These are phyloP conservation scores for Metopia argyrocephala DNA, from an alignment of 2,888 invertebrate species.

Conservation along the genomic window DNA sequence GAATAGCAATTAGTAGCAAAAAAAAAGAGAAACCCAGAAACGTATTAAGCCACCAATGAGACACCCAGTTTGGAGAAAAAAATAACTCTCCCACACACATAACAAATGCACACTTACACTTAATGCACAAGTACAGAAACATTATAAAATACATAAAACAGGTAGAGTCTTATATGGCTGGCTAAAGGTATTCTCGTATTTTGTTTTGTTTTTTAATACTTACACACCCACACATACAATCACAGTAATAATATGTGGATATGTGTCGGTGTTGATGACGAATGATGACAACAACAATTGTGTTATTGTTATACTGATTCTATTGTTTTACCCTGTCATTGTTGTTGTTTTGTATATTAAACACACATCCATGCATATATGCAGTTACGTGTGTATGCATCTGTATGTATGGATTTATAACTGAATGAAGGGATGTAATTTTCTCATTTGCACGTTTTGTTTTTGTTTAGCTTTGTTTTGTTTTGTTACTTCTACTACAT, in stretches of 20 bases:
- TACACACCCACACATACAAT: constrained; percentile 6
- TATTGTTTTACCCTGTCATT: constrained; percentile 30
- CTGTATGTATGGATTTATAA: constrained; percentile 64
- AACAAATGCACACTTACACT: constrained; percentile 11
- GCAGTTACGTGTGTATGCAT: not conserved
- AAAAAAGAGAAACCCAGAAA: not conserved
- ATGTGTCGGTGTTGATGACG: constrained; percentile 31
- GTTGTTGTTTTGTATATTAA: constrained; percentile 41
- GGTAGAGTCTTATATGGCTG: too few species aligned
- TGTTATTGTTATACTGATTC: constrained; percentile 51
- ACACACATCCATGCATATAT: constrained; percentile 11
- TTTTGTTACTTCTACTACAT: constrained; percentile 16
- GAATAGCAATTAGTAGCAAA: constrained; percentile 19
- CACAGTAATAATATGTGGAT: constrained; percentile 1
- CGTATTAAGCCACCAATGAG: constrained; percentile 64
- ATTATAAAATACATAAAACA: constrained; percentile 60
- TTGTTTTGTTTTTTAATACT: not conserved
- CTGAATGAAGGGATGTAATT: constrained; percentile 78
- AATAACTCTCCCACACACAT: constrained; percentile 13
- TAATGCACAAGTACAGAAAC: constrained; percentile 51
- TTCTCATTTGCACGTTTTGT: constrained; percentile 69
- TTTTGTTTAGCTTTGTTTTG: constrained; percentile 16
- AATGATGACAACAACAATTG: constrained; percentile 39
- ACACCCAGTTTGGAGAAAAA: constrained; percentile 57
- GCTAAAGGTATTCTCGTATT: constrained; percentile 38